Evolutionary conservation across 2,888 invertebrate genomes (phyloP).

Genomic region (Sylvicola fuscatus): DNA sequence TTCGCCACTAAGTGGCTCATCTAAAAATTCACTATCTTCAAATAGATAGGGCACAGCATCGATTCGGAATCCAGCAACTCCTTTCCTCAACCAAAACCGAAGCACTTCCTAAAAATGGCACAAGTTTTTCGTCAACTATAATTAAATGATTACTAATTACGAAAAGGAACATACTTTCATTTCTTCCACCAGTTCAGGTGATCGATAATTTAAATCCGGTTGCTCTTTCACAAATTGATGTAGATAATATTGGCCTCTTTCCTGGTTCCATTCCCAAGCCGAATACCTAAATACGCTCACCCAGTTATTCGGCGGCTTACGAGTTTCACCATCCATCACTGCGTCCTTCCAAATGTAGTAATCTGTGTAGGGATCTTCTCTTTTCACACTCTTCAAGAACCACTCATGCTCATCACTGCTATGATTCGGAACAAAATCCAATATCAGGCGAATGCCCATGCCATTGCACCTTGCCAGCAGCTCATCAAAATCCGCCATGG

Average conservation of each 20-base stretch:
- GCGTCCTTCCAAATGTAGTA: constrained; percentile 39
- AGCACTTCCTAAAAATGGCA: constrained; percentile 31
- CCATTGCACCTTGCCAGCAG: constrained; percentile 33
- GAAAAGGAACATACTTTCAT: constrained; percentile 23
- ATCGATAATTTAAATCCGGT: constrained; percentile 43
- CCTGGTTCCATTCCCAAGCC: constrained; percentile 47
- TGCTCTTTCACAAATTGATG: constrained; percentile 40
- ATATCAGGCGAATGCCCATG: constrained; percentile 33
- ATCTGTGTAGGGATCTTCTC: constrained; percentile 40
- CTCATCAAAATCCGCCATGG: constrained; percentile 43
- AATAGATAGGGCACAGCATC: constrained; percentile 33
- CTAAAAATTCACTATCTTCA: constrained; percentile 11
- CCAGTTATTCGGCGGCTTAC: constrained; percentile 25
- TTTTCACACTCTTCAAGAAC: constrained; percentile 38
- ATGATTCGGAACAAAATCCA: constrained; percentile 48
- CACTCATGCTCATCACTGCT: constrained; percentile 27
- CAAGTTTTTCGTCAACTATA: not conserved
- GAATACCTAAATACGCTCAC: constrained; percentile 8
- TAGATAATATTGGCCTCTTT: constrained; percentile 36
- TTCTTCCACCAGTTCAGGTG: constrained; percentile 25
- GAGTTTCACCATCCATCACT: constrained; percentile 6
- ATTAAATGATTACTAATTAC: not conserved
- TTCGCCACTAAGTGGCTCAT: constrained; percentile 31
- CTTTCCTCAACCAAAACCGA: constrained; percentile 52
- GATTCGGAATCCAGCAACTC: constrained; percentile 60